Evolutionary conservation across 2,888 invertebrate species (phyloP), one percentile per base, ranked within the genome.

Genomic region (Colostygia pectinataria): DNA sequence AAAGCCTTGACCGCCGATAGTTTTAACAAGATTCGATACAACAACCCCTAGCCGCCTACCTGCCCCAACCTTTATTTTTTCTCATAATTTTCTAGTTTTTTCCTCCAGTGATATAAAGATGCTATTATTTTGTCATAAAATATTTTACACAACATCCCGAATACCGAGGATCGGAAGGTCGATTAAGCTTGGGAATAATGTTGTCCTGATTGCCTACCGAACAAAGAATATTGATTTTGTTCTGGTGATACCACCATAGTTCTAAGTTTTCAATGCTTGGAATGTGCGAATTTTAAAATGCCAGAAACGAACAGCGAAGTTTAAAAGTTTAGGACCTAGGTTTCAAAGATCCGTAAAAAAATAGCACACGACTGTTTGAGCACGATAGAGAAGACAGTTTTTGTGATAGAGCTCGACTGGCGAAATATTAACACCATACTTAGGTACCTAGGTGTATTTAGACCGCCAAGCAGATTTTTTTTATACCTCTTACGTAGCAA

Each of bases 71-170:
- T 42, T 20, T 41, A 34, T 56, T 59, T 60, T 59, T 56, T 54
- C 43, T 42, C 38, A 44, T 61, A 60, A 60, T 64, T 59, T 59
- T 40, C 38, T 44, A 45, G 29, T 54, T 61, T 63, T 61, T 61
- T 55, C 43, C 31, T 33, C 8, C 50, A 47, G 47, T 48, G 58
- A 60, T 61, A 57, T 55, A 47, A 52, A 55, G 56, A 57, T 40
- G 64, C 62, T 63, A 67, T 67, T 65, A 65, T 67, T 67, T 67
- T 59, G 61, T 67, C 65, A 61, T 67, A 65, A 65, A 67, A 62
- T 65, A 61, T 63, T 65, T 63, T 59, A 63, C 59, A 55, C 59
- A 52, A 57, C 39, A 44, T 58, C 55, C 45, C 49, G 44, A 44
- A 53, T 51, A 48, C 49, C 51, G 41, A 41, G 36, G 45, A 38